phyloP scores from a whole-genome alignment of 2,888 invertebrate genomes.

The Drosophila nigricruria region DNA sequence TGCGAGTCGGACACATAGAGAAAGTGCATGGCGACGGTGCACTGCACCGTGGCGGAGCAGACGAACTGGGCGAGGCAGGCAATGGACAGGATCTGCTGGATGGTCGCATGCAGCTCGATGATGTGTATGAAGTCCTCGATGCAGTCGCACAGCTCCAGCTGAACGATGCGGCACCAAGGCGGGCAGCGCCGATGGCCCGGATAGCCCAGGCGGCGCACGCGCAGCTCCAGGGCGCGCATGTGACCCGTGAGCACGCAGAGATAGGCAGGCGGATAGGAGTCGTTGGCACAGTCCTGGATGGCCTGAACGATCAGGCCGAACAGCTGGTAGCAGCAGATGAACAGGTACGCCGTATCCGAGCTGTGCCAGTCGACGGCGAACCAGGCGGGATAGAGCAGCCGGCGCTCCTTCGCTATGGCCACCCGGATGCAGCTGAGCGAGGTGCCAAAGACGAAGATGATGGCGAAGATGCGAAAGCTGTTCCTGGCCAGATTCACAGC shows the following conservation, averaged over 20 bases:
- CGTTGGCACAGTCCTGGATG: slow-evolving; percentile 80
- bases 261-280: slow-evolving; percentile 83
- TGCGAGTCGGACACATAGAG: slow-evolving; percentile 83
- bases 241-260: slow-evolving; percentile 79
- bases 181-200: neutral
- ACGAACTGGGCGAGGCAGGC: slow-evolving; percentile 87
- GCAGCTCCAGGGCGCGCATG: slow-evolving; percentile 72
- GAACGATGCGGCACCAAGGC: slow-evolving; percentile 14
- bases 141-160: slow-evolving; percentile 66
- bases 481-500: slow-evolving; percentile 61
- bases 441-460: slow-evolving; percentile 73
- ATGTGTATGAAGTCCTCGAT: slow-evolving; percentile 78
- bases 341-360: slow-evolving; percentile 54
- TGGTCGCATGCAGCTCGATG: slow-evolving; percentile 84
- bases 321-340: slow-evolving; percentile 73
- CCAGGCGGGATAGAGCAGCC: slow-evolving; percentile 82
- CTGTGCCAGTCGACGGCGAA: slow-evolving; percentile 77
- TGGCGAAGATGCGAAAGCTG: slow-evolving; percentile 70
- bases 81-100: slow-evolving; percentile 86
- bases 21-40: slow-evolving; percentile 85
- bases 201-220: slow-evolving; percentile 74
- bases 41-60: slow-evolving; percentile 85
- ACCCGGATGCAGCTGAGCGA: slow-evolving; percentile 70
- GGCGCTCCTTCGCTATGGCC: slow-evolving; percentile 51
- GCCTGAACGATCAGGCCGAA: slow-evolving; percentile 78